Percentiles rank a stretch among this genome's conserved stretches.
Conservation (phyloP, 2,888 invertebrate species). For the Neria commutata region DNA sequence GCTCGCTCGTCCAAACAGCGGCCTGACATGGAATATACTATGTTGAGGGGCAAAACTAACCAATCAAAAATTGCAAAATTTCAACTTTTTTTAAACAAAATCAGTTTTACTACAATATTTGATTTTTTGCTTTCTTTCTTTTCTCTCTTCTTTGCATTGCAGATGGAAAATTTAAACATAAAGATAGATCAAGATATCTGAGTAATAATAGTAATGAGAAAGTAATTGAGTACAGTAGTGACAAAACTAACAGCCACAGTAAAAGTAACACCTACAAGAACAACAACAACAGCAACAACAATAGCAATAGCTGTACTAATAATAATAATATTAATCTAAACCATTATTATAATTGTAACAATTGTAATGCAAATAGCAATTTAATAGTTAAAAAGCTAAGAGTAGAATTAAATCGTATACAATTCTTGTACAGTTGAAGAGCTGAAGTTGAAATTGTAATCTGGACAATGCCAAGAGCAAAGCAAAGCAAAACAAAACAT, state of each 20-base stretch:
- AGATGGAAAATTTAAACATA: constrained; percentile 55
- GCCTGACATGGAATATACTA: no score
- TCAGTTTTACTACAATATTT: constrained; percentile 29
- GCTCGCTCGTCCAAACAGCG: no score
- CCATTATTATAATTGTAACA: constrained; percentile 28
- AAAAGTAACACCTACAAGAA: constrained; percentile 15
- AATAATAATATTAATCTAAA: constrained; percentile 26
- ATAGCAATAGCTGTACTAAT: constrained; percentile 25
- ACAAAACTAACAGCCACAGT: constrained; percentile 6
- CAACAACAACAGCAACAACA: constrained; percentile 25
- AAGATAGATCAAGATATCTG: constrained; percentile 45
- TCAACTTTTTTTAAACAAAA: constrained; percentile 11
- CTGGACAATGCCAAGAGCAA: constrained; percentile 5
- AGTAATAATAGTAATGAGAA: constrained; percentile 26
- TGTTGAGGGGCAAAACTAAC: no score
- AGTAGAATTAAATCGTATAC: constrained; percentile 56
- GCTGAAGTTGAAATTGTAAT: constrained; percentile 4
- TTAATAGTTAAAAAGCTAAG: constrained; percentile 53
- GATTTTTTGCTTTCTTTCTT: constrained; percentile 33
- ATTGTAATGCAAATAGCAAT: constrained; percentile 32
- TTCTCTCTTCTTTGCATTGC: constrained; percentile 54
- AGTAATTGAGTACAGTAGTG: constrained; percentile 12
- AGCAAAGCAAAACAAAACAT: constrained; percentile 19
- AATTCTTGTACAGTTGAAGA: constrained; percentile 56
- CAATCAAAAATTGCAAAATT: constrained; percentile 5